phyloP scores from a whole-genome alignment of 2,888 invertebrate species.

The Amphipyra berbera region DNA sequence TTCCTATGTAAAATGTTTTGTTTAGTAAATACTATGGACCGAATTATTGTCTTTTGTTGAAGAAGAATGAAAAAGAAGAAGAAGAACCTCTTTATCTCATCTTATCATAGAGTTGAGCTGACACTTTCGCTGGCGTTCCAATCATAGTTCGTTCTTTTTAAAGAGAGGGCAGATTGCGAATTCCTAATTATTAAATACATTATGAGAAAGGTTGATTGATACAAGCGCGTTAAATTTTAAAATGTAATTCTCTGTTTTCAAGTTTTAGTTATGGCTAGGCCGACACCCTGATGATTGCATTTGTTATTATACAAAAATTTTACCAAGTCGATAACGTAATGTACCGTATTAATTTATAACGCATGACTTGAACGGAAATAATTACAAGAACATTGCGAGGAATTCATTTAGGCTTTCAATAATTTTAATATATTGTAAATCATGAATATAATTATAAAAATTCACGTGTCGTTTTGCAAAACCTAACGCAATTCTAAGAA shows the following conservation, averaged over 20 bases:
- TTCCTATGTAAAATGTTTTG: too few species aligned
- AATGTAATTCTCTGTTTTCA: slow-evolving; percentile 26
- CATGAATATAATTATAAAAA: neutral
- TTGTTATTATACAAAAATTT: slow-evolving; percentile 57
- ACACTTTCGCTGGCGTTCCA: too few species aligned
- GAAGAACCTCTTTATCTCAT: too few species aligned
- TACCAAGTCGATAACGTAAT: slow-evolving; percentile 57
- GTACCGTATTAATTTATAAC: slow-evolving; percentile 51
- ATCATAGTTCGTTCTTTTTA: too few species aligned
- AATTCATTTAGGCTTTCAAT: slow-evolving; percentile 10
- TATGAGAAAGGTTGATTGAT: neutral
- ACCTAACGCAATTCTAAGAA: slow-evolving; percentile 3
- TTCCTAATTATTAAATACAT: too few species aligned
- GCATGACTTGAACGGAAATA: slow-evolving; percentile 43
- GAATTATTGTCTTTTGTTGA: too few species aligned
- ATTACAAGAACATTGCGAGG: slow-evolving; percentile 8
- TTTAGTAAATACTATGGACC: too few species aligned
- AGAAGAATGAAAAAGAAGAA: too few species aligned
- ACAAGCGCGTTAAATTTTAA: slow-evolving; percentile 2
- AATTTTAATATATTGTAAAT: neutral
- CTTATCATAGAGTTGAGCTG: too few species aligned
- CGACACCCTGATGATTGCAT: slow-evolving; percentile 39
- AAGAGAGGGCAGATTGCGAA: too few species aligned
- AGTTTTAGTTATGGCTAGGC: slow-evolving; percentile 54
- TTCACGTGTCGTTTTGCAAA: slow-evolving; percentile 3